These are phyloP conservation scores for Ptilonorhynchus violaceus DNA, from an alignment of 2,113 vertebrate species.

Conservation along the genomic window DNA sequence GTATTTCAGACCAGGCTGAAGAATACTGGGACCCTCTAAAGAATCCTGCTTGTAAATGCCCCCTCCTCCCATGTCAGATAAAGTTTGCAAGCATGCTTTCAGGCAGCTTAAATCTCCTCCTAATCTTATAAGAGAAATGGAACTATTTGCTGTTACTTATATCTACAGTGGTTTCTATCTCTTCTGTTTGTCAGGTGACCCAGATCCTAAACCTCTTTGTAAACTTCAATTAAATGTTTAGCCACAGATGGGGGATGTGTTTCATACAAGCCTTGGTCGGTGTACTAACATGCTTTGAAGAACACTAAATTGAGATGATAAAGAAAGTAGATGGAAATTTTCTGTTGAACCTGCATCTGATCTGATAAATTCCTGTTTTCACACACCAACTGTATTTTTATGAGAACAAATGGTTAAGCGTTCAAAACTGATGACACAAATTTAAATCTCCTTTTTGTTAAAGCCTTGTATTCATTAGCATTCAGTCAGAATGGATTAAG, in stretches of 20 bases:
- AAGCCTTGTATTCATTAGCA: neutral
- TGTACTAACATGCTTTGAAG: neutral
- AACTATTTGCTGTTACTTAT: neutral
- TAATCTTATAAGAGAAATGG: constrained; percentile 19
- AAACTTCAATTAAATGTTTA: constrained; percentile 8
- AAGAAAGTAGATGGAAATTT: neutral
- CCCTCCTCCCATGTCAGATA: neutral
- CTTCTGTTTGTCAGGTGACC: neutral
- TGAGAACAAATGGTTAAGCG: neutral
- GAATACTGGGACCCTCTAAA: neutral
- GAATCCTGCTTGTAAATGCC: neutral
- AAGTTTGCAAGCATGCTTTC: neutral
- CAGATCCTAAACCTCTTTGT: constrained; percentile 20
- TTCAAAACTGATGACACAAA: neutral
- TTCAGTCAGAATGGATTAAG: neutral
- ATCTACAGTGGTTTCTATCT: neutral
- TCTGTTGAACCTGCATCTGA: neutral
- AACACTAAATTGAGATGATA: neutral
- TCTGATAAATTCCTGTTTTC: neutral
- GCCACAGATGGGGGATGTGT: neutral
- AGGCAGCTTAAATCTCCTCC: constrained; percentile 1
- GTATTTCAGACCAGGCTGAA: neutral
- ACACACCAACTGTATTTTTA: neutral
- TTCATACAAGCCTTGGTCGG: neutral
- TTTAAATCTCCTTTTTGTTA: neutral